phyloP scores from a whole-genome alignment of 2,797 vertebrate species.

The Chelidonichthys spinosus region DNA sequence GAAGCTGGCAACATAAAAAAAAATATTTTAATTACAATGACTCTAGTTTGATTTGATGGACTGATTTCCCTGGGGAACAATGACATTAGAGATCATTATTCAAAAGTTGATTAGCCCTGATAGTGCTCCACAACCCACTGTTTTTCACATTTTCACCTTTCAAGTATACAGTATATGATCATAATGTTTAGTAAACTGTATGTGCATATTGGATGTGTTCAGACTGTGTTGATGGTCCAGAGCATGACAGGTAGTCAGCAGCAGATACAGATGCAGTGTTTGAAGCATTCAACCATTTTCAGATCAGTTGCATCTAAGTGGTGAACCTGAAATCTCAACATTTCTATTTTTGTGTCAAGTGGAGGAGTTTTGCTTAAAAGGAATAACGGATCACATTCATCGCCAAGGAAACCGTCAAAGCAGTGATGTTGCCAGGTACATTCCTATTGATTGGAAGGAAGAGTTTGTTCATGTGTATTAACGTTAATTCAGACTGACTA shows the following conservation, averaged over 20 bases:
- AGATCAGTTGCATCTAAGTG: conserved; percentile 29
- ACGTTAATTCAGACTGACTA: background rate
- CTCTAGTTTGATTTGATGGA: background rate
- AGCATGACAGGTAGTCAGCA: conserved; percentile 3
- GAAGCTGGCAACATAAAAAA: background rate
- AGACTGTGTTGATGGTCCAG: background rate
- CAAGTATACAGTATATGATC: background rate
- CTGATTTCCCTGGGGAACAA: background rate
- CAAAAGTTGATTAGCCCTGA: background rate
- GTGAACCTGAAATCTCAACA: conserved; percentile 7
- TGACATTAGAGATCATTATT: background rate
- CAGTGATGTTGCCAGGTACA: conserved; percentile 11
- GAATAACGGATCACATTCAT: conserved; percentile 11
- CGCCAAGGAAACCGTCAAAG: conserved; percentile 53
- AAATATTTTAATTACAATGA: background rate
- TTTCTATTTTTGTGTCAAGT: conserved; percentile 9
- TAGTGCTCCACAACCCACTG: background rate
- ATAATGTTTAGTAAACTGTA: background rate
- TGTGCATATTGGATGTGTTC: background rate
- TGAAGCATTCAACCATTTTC: background rate
- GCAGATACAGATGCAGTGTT: conserved; percentile 9
- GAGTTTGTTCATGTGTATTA: background rate
- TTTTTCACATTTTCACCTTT: background rate
- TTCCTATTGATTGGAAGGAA: conserved; percentile 21
- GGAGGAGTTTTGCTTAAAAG: conserved; percentile 24